These are phyloP conservation scores for Rhinolophus sinicus DNA, from an alignment of 2,113 vertebrate species.

Conservation along the genomic window DNA sequence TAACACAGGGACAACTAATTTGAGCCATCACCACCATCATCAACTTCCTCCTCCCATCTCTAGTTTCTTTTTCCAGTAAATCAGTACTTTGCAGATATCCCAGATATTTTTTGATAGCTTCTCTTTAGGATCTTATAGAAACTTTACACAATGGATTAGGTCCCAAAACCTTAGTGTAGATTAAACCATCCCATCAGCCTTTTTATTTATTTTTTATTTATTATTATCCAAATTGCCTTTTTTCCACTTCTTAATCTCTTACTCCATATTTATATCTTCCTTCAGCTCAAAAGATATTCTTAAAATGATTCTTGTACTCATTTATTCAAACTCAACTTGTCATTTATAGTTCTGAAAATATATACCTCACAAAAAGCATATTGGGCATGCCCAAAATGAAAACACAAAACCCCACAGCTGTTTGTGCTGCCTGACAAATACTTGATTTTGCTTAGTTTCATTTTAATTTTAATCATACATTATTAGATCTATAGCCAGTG, in stretches of 20 bases:
- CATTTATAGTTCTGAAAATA: neutral
- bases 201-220: neutral
- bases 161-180: neutral
- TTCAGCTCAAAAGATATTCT: neutral
- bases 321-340: neutral
- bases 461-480: neutral
- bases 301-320: neutral
- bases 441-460: neutral
- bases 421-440: neutral
- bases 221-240: neutral
- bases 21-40: neutral
- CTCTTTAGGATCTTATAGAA: neutral
- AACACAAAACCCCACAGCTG: neutral
- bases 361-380: neutral
- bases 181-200: neutral
- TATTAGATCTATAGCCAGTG: neutral
- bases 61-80: neutral
- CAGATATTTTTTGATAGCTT: neutral
- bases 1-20: neutral
- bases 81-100: neutral
- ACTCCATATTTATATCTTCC: neutral
- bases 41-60: neutral
- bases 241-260: neutral
- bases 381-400: neutral
- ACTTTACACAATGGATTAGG: neutral